phyloP scores from a whole-genome alignment of 2,113 vertebrate genomes.

The Progne subis region DNA sequence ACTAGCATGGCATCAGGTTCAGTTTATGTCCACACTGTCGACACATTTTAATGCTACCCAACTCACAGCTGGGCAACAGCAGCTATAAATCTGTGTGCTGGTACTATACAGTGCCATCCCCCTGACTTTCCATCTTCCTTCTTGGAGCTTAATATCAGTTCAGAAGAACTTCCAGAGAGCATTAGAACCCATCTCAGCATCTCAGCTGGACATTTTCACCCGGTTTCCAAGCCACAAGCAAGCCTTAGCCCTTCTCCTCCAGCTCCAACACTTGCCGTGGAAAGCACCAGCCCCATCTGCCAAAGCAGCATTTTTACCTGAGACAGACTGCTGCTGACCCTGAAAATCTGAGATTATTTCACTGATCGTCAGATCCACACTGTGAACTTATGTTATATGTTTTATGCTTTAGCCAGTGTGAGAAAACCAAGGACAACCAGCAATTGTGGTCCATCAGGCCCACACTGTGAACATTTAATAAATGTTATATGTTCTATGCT shows the following conservation, averaged over 20 bases:
- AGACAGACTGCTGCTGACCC: background rate
- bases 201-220: background rate
- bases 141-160: background rate
- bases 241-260: background rate
- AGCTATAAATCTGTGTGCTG: background rate
- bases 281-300: background rate
- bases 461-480: slow-evolving; percentile 65
- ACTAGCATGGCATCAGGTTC: background rate
- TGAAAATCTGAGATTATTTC: background rate
- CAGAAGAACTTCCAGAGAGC: background rate
- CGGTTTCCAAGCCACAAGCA: background rate
- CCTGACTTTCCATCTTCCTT: background rate
- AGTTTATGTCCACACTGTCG: background rate
- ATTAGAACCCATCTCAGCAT: background rate
- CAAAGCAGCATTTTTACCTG: background rate
- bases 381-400: slow-evolving; percentile 51
- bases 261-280: background rate
- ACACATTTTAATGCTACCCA: background rate
- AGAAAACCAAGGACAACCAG: too few relatives aligned
- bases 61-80: background rate
- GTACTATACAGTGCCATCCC: too few relatives aligned
- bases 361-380: background rate
- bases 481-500: background rate
- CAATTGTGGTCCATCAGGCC: too few relatives aligned
- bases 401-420: background rate